phyloP scores from a whole-genome alignment of 2,797 vertebrate species.

The Melanotaenia maccullochi region DNA sequence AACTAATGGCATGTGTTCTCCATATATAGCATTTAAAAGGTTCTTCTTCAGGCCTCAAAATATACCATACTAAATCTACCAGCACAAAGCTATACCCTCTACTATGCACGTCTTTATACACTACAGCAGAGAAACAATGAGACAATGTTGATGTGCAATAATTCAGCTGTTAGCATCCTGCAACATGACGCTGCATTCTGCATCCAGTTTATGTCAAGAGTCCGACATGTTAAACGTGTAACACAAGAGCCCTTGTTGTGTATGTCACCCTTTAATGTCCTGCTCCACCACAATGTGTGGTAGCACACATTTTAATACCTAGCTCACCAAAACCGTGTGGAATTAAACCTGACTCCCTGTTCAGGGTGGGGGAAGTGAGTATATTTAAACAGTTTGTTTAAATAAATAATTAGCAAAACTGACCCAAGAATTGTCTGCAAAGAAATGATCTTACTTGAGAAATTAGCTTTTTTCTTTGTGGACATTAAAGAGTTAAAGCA shows the following conservation, averaged over 20 bases:
- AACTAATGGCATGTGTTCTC: background rate
- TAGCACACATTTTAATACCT: too few relatives aligned
- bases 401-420: too few relatives aligned
- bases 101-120: background rate
- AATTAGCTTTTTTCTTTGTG: too few relatives aligned
- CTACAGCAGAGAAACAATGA: background rate
- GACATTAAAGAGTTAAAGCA: too few relatives aligned
- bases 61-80: background rate
- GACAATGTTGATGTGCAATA: constrained; percentile 10
- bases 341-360: too few relatives aligned
- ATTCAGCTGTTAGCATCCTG: constrained; percentile 17
- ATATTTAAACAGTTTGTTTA: too few relatives aligned
- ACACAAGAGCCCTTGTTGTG: background rate
- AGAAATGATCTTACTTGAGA: too few relatives aligned
- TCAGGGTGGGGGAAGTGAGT: too few relatives aligned
- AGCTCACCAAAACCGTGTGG: too few relatives aligned
- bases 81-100: background rate
- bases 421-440: too few relatives aligned
- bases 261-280: background rate
- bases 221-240: background rate
- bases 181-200: constrained; percentile 20
- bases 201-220: background rate
- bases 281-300: too few relatives aligned
- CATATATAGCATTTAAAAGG: background rate
- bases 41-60: background rate